Base-by-base conservation (phyloP, 2,113 vertebrate genomes). In the Rhadina sibilatrix region DNA sequence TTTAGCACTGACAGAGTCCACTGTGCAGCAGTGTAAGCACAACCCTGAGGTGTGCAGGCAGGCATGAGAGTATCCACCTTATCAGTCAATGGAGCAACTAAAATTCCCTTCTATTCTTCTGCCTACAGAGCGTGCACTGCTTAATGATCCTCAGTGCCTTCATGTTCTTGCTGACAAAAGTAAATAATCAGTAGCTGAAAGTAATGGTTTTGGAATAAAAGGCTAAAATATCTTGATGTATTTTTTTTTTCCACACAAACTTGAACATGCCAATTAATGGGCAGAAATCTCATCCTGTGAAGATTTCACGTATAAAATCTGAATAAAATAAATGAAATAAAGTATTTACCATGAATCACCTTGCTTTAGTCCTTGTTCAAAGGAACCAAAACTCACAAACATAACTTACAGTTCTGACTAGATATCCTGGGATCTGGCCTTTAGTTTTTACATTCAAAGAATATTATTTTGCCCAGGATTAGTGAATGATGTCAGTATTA, bases 1-100 rank as follows among this genome's bases (percentile, higher is more conserved):
- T 68, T 74, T 70, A 54, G 42, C 42, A 38, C 31, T 40, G 28
- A 7, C 0, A 0, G 40, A 15, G 54, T 57, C 46, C 40, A 11
- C 30, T 0, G 0, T n/a, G 18, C 11, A 50, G 28, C 19, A 37
- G n/a, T 31, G 17, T 28, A n/a, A 64, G 17, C 1, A 0, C 25
- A 60, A 22, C 20, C 27, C n/a, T 83, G 69, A 72, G 61, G 21
- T 82, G 72, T 57, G 68, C 6, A 3, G 21, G 74, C 33, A 89
- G 60, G 53, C 9, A 0, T 68, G 66, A 65, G n/a, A 74, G 25
- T 9, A 2, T 12, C 12, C 28, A 76, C 66, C 66, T 92, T 57
- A 79, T 71, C 40, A 3, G 24, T 52, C 78, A 90, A 19, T 30
- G 61, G 61, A 79, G 53, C 57, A 93, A 38, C 17, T 87, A 72